A percentile compares a stretch with the other conserved stretches of the same genome.
Evolutionary conservation across 2,888 invertebrate genomes (phyloP).

Genomic region (Isoperla grammatica): DNA sequence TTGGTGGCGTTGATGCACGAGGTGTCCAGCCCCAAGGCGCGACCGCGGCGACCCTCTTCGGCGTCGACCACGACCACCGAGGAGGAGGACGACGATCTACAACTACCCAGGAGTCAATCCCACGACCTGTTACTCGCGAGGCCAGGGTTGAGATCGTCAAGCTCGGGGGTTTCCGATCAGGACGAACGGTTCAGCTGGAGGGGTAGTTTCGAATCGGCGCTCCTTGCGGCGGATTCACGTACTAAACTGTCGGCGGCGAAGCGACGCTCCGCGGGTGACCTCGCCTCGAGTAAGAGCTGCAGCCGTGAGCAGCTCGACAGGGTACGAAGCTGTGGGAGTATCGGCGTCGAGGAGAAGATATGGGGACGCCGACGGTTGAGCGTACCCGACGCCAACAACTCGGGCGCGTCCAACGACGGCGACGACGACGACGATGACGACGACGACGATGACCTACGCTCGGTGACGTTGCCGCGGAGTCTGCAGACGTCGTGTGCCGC

Average conservation of each 20-base stretch:
- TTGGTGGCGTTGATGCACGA: conserved; percentile 88
- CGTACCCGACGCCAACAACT: conserved; percentile 50
- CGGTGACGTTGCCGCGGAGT: conserved; percentile 59
- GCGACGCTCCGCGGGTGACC: conserved; percentile 75
- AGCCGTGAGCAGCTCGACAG: conserved; percentile 69
- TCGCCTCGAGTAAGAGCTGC: conserved; percentile 71
- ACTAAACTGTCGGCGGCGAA: conserved; percentile 72
- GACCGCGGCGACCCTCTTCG: conserved; percentile 44
- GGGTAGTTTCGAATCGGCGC: conserved; percentile 87
- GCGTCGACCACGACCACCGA: conserved; percentile 52
- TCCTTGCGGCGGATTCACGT: conserved; percentile 80
- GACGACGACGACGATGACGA: conserved; percentile 53
- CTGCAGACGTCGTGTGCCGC: conserved; percentile 43
- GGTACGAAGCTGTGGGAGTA: conserved; percentile 76
- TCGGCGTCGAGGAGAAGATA: conserved; percentile 50
- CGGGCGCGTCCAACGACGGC: conserved; percentile 48
- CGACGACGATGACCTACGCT: conserved; percentile 43
- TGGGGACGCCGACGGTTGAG: conserved; percentile 49
- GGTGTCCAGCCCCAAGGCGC: conserved; percentile 52
- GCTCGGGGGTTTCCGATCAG: conserved; percentile 48
- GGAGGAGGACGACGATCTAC: conserved; percentile 63
- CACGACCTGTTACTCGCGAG: conserved; percentile 69
- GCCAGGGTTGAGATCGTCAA: conserved; percentile 37
- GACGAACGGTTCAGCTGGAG: conserved; percentile 88
- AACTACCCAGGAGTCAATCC: conserved; percentile 71